phyloP scores from a whole-genome alignment of 30 jellyfish, hydroid and myxozoan genomes.

The Aurelia sp. region DNA sequence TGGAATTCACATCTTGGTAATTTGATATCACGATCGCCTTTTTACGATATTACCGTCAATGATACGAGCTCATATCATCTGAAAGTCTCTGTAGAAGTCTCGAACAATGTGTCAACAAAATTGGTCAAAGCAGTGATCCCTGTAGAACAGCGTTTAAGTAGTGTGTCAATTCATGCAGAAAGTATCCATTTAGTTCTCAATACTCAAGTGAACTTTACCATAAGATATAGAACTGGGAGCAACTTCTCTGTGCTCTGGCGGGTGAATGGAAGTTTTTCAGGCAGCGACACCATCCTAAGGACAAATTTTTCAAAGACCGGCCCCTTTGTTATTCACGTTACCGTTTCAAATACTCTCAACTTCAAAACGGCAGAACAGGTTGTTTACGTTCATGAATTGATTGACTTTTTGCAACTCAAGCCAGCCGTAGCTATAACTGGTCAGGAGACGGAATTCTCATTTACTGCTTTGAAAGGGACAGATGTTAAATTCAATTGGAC shows the following conservation, averaged over 20 bases:
- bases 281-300: not conserved
- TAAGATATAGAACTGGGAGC: conserved; percentile 9
- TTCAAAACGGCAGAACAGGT: not conserved
- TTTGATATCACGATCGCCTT: not conserved
- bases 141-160: conserved; percentile 54
- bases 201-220: not conserved
- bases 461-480: not conserved
- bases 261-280: not conserved
- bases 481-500: conserved; percentile 21
- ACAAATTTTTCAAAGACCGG: conserved; percentile 36
- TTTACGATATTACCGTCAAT: not conserved
- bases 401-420: not conserved
- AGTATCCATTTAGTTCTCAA: not conserved
- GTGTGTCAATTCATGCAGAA: conserved; percentile 11
- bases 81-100: conserved; percentile 17
- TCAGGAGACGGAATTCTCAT: conserved; percentile 7
- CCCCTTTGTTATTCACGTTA: conserved; percentile 14
- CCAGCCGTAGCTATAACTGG: conserved; percentile 44
- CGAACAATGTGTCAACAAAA: conserved; percentile 32
- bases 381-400: conserved; percentile 18
- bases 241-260: conserved; percentile 62
- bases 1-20: conserved; percentile 20
- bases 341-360: conserved; percentile 13
- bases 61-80: not conserved
- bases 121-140: conserved; percentile 23